Percentiles rank a stretch among this genome's conserved stretches.
Conservation (phyloP, 2,113 vertebrate species). For the Zonotrichia leucophrys region DNA sequence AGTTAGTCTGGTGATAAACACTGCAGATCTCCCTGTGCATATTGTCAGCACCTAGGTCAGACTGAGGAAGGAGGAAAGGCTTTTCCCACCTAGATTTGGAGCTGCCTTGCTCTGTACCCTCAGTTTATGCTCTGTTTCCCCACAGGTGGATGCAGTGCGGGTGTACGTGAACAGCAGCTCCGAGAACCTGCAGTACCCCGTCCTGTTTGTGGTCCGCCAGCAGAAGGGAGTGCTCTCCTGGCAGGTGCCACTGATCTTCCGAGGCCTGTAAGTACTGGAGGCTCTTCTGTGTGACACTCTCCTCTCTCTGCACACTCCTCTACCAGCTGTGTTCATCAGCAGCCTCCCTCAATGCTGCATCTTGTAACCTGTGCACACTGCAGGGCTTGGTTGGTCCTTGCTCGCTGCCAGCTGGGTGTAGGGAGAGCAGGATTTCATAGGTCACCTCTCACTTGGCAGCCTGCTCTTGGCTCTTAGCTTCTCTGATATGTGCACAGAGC, state of each 20-base stretch:
- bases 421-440: not conserved
- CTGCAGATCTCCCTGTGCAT: not conserved
- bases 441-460: not conserved
- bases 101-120: not conserved
- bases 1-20: not conserved
- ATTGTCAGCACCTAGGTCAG: not conserved
- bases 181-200: slow-evolving; percentile 73
- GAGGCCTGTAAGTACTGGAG: slow-evolving; percentile 78
- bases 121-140: not conserved
- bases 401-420: not conserved
- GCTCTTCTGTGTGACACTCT: not conserved
- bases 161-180: slow-evolving; percentile 78
- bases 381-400: not conserved
- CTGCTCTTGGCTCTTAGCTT: not conserved
- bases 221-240: slow-evolving; percentile 81
- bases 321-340: not conserved
- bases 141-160: slow-evolving; percentile 75
- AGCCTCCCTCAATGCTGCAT: not conserved
- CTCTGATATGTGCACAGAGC: not conserved
- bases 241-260: slow-evolving; percentile 82
- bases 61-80: not conserved
- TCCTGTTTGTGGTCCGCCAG: slow-evolving; percentile 82
- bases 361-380: not conserved
- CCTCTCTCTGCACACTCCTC: not conserved
- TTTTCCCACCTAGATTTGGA: not conserved